Conservation (phyloP, 2,113 vertebrate genomes). For the Triplophysa rosa region DNA sequence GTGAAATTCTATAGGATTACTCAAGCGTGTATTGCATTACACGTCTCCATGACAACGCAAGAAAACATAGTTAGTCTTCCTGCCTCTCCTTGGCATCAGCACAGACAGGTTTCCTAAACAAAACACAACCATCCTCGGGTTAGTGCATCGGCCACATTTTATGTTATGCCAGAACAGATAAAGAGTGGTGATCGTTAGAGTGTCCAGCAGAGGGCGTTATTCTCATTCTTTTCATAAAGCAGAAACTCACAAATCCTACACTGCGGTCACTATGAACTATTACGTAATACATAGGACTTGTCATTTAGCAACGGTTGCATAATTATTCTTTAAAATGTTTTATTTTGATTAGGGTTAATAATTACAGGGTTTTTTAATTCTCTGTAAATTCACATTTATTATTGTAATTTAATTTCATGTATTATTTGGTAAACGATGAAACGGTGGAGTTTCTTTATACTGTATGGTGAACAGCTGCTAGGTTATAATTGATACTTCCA, state of each 20-base stretch:
- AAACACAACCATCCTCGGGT: background rate
- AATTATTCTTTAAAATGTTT: too few relatives aligned
- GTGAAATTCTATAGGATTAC: constrained; percentile 14
- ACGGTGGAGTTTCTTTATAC: too few relatives aligned
- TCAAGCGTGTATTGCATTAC: constrained; percentile 20
- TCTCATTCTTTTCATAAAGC: background rate
- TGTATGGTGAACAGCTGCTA: background rate
- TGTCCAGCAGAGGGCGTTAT: constrained; percentile 15
- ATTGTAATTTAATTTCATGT: background rate
- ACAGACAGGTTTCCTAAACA: background rate
- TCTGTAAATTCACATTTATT: background rate
- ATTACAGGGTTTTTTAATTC: background rate
- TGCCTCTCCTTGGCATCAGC: background rate
- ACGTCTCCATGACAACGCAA: background rate
- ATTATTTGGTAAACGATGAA: too few relatives aligned
- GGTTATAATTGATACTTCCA: background rate
- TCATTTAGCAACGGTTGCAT: too few relatives aligned
- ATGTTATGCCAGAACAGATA: background rate
- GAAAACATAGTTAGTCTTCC: constrained; percentile 1
- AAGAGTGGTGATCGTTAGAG: background rate
- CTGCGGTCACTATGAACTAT: too few relatives aligned
- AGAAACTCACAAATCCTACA: background rate
- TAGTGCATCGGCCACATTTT: background rate
- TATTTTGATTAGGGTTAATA: too few relatives aligned
- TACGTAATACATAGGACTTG: too few relatives aligned